These are phyloP conservation scores for Cryptus viduatorius DNA, from an alignment of 2,888 invertebrate species.

Conservation along the genomic window DNA sequence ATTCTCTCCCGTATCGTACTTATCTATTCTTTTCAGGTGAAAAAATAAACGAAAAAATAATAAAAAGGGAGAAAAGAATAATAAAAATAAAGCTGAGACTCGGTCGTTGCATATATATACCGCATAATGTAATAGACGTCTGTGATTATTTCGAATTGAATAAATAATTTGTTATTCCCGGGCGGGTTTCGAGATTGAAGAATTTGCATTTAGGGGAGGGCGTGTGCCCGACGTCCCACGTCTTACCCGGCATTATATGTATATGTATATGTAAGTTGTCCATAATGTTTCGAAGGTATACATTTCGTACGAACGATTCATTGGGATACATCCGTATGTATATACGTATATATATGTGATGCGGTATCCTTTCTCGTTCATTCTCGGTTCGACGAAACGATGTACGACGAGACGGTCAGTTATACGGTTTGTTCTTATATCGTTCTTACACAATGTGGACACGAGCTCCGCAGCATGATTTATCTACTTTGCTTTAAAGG, in stretches of 20 bases:
- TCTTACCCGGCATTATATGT: slow-evolving; percentile 10
- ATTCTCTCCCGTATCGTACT: slow-evolving; percentile 9
- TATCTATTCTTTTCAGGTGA: slow-evolving; percentile 14
- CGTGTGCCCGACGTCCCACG: slow-evolving; percentile 49
- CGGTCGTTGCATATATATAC: slow-evolving; percentile 7
- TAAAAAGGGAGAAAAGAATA: neutral
- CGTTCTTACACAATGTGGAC: slow-evolving; percentile 50
- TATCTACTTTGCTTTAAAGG: slow-evolving; percentile 57
- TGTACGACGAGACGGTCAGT: slow-evolving; percentile 67
- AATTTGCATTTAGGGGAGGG: slow-evolving; percentile 57
- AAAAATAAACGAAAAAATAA: neutral
- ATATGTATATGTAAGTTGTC: slow-evolving; percentile 13
- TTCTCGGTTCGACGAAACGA: slow-evolving; percentile 61
- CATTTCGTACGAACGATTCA: slow-evolving; percentile 44
- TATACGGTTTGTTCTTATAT: slow-evolving; percentile 50
- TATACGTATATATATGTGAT: slow-evolving; percentile 25
- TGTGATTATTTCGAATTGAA: slow-evolving; percentile 50
- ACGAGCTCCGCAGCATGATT: slow-evolving; percentile 46
- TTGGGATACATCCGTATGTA: slow-evolving; percentile 41
- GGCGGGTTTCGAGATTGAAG: slow-evolving; percentile 39
- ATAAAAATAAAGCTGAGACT: neutral
- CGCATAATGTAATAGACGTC: slow-evolving; percentile 25
- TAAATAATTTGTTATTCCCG: slow-evolving; percentile 51
- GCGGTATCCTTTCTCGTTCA: slow-evolving; percentile 58
- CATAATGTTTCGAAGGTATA: slow-evolving; percentile 23